Evolutionary conservation across 2,888 invertebrate genomes (phyloP).

Genomic region (Cistogaster globosa): DNA sequence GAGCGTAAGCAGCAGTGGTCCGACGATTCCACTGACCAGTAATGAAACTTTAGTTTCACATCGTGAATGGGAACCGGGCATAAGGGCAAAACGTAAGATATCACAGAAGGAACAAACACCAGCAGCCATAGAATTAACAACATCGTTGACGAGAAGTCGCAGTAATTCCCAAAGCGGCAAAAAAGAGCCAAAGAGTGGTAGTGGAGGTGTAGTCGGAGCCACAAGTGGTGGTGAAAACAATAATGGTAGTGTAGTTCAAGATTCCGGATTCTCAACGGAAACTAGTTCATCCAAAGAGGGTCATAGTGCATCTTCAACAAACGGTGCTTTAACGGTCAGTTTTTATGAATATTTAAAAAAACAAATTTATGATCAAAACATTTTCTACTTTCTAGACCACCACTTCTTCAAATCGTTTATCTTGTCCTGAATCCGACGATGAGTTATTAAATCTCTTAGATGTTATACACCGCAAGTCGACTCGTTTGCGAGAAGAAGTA

Average conservation of each 20-base stretch:
- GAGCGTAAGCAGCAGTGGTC: slow-evolving; percentile 71
- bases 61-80: slow-evolving; percentile 92
- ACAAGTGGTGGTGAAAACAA: slow-evolving; percentile 83
- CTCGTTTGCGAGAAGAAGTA: slow-evolving; percentile 88
- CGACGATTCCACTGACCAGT: slow-evolving; percentile 79
- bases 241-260: slow-evolving; percentile 87
- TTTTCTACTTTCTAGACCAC: slow-evolving; percentile 74
- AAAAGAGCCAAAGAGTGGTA: slow-evolving; percentile 85
- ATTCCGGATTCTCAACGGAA: slow-evolving; percentile 95
- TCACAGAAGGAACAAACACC: slow-evolving; percentile 81
- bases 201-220: slow-evolving; percentile 53
- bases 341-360: background rate
- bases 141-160: slow-evolving; percentile 85
- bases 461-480: slow-evolving; percentile 91
- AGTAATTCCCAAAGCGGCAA: slow-evolving; percentile 86
- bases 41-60: slow-evolving; percentile 77
- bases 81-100: slow-evolving; percentile 88
- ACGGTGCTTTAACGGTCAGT: slow-evolving; percentile 83
- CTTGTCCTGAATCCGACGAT: slow-evolving; percentile 87
- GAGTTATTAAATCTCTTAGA: slow-evolving; percentile 94
- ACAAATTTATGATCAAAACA: background rate
- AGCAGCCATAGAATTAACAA: slow-evolving; percentile 75
- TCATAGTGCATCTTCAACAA: slow-evolving; percentile 88
- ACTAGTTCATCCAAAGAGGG: slow-evolving; percentile 92
- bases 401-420: slow-evolving; percentile 80